Percentiles rank a stretch among this genome's conserved stretches.
Evolutionary conservation across 2,797 vertebrate genomes (phyloP).

Genomic region (Ceyx erithaca): DNA sequence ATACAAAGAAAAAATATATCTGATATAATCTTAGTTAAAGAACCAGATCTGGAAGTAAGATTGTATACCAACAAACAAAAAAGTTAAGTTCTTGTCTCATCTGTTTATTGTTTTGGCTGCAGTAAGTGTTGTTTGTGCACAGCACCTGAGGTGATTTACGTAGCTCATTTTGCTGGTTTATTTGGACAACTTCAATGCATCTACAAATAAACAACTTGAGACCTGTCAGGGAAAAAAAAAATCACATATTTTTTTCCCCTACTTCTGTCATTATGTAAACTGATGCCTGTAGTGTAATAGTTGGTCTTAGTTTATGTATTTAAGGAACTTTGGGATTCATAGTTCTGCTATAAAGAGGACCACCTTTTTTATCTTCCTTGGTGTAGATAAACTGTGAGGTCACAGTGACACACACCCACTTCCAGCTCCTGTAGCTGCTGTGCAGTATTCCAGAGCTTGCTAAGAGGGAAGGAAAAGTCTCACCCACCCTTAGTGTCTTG

Average conservation of each 20-base stretch:
- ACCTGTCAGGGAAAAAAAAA: background rate
- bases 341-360: background rate
- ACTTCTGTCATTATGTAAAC: background rate
- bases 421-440: background rate
- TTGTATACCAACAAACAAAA: background rate
- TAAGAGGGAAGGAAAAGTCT: background rate
- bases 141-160: background rate
- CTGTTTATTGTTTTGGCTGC: background rate
- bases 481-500: background rate
- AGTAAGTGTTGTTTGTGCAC: background rate
- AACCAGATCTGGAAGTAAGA: background rate
- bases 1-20: background rate
- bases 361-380: background rate
- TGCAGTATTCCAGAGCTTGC: background rate
- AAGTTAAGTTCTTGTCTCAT: background rate
- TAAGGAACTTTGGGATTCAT: rapidly evolving
- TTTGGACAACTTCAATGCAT: background rate
- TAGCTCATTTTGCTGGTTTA: background rate
- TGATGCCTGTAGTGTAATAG: background rate
- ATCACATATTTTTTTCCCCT: background rate
- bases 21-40: background rate
- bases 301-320: background rate
- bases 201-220: background rate
- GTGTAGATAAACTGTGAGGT: rapidly evolving
- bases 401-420: background rate